Evolutionary conservation across 2,888 invertebrate genomes (phyloP).

Genomic region (Lysandra bellargus): DNA sequence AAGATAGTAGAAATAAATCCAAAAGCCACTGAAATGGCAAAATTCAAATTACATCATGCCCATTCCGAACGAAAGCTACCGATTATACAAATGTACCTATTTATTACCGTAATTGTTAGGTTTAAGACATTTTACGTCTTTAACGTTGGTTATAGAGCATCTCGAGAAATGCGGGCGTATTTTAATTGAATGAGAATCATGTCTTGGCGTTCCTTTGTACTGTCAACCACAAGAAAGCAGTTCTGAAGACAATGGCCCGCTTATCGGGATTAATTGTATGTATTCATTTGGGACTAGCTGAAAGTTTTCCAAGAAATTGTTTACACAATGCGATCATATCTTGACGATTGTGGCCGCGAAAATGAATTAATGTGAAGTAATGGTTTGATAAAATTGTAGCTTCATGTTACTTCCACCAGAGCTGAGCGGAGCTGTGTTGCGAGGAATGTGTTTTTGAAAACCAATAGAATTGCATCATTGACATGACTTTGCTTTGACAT

Average conservation of each 20-base stretch:
- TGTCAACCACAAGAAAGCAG: constrained; percentile 36
- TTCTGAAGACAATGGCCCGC: constrained; percentile 37
- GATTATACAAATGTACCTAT: constrained; percentile 18
- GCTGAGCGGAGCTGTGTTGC: no score
- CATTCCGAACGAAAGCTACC: not conserved
- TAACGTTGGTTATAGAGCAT: constrained; percentile 29
- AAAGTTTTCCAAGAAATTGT: constrained; percentile 32
- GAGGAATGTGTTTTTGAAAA: no score
- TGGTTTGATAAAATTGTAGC: not conserved
- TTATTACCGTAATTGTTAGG: constrained; percentile 27
- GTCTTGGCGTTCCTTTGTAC: constrained; percentile 41
- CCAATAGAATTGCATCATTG: no score
- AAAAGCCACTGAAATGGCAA: not conserved
- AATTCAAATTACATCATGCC: not conserved
- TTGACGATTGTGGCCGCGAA: not conserved
- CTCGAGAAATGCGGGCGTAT: constrained; percentile 39
- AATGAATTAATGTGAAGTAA: not conserved
- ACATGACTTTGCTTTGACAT: no score
- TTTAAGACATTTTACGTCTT: constrained; percentile 32
- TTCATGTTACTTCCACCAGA: no score
- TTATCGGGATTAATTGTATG: constrained; percentile 38
- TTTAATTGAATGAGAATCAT: constrained; percentile 41
- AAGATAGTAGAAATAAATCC: not conserved
- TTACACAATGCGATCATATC: constrained; percentile 8
- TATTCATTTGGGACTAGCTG: constrained; percentile 32